These are phyloP conservation scores for Eriocheir sinensis DNA, from an alignment of 1,140 invertebrate genomes.

Conservation along the genomic window DNA sequence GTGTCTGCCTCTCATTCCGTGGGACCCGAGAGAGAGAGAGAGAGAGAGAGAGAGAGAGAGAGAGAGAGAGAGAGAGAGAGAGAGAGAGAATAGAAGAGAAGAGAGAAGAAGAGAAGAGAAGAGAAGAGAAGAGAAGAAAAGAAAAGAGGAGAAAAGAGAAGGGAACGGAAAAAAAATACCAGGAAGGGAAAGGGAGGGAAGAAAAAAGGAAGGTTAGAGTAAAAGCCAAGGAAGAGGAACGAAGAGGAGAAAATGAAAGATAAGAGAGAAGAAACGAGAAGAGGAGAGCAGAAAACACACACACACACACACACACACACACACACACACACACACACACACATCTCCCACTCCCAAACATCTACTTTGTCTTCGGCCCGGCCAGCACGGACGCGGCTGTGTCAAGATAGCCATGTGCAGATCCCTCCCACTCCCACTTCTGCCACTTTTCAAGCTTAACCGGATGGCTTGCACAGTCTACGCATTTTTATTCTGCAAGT, in stretches of 20 bases:
- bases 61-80: background rate
- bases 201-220: background rate
- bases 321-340: conserved; percentile 31
- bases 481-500: no score
- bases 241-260: background rate
- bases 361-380: no score
- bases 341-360: no score
- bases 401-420: no score
- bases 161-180: background rate
- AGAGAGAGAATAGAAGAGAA: background rate
- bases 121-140: background rate
- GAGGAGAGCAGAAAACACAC: background rate
- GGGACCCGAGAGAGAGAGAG: background rate
- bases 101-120: conserved; percentile 3
- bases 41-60: conserved; percentile 37
- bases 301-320: conserved; percentile 4
- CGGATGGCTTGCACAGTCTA: no score
- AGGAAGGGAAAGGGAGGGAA: background rate
- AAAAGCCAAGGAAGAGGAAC: background rate
- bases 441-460: no score
- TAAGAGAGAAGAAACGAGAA: background rate
- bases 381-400: no score
- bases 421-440: no score
- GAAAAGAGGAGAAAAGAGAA: background rate
- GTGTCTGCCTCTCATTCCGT: no score